These are phyloP conservation scores for Euura saliciscinereae DNA, from an alignment of 1,140 invertebrate species.

Conservation along the genomic window DNA sequence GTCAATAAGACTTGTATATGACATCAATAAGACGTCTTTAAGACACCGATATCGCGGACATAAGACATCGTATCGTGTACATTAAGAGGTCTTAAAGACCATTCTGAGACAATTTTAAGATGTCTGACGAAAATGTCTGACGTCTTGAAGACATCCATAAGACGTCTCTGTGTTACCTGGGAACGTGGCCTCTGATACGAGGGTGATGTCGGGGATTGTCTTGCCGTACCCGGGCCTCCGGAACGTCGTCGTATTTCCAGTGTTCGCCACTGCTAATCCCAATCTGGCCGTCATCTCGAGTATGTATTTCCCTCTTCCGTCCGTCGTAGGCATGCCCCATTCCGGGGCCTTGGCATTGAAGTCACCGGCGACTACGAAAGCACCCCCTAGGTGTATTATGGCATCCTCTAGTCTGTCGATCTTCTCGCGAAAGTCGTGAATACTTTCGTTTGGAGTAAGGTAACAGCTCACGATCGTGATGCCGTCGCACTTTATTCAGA, in stretches of 20 bases:
- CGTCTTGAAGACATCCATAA: too few species aligned
- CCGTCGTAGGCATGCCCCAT: constrained; percentile 19
- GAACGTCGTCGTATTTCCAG: constrained; percentile 17
- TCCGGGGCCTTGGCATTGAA: constrained; percentile 23
- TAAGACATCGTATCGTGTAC: too few species aligned
- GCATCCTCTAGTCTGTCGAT: constrained; percentile 18
- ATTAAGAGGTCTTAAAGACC: too few species aligned
- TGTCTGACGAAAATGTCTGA: too few species aligned
- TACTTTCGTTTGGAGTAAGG: constrained; percentile 14
- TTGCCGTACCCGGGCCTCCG: constrained; percentile 21
- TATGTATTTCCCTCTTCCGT: constrained; percentile 17
- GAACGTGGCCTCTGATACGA: constrained; percentile 16
- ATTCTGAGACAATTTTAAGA: too few species aligned
- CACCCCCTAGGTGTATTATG: constrained; percentile 17
- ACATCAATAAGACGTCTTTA: too few species aligned
- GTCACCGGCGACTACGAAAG: constrained; percentile 19
- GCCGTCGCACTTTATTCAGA: constrained; percentile 11
- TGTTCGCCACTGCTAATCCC: constrained; percentile 19
- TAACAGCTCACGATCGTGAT: constrained; percentile 21
- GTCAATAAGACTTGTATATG: too few species aligned
- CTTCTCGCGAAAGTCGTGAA: constrained; percentile 17
- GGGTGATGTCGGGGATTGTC: constrained; percentile 20
- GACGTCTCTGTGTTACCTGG: too few species aligned
- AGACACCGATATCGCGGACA: too few species aligned
- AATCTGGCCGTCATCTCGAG: background rate